A percentile compares a stretch with the other conserved stretches of the same genome.
Evolutionary conservation across 2,797 vertebrate genomes (phyloP).

Genomic region (Hozukius guyotensis): DNA sequence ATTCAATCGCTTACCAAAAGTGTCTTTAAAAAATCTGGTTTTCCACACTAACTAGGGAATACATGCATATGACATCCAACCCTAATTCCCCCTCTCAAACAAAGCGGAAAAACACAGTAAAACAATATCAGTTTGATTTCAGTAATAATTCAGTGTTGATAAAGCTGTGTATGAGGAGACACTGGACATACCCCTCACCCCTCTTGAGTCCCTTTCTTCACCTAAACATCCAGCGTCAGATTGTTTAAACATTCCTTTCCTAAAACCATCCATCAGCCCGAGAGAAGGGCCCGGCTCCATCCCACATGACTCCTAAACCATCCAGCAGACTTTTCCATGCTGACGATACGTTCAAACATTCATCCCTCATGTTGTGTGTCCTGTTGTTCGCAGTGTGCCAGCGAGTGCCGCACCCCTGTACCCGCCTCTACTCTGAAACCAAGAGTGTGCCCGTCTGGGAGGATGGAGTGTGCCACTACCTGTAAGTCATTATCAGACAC

Average conservation of each 20-base stretch:
- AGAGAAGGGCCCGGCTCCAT: slow-evolving; percentile 41
- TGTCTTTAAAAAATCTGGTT: not conserved
- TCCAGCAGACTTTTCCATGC: slow-evolving; percentile 33
- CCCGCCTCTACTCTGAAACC: slow-evolving; percentile 93
- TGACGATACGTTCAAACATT: slow-evolving; percentile 12
- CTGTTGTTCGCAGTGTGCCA: slow-evolving; percentile 87
- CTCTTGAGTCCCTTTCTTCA: slow-evolving; percentile 48
- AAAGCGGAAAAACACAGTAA: not conserved
- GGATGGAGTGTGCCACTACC: slow-evolving; percentile 91
- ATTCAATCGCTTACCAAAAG: too few species aligned
- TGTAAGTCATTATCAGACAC: slow-evolving; percentile 84
- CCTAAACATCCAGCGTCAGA: slow-evolving; percentile 67
- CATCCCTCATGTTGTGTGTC: slow-evolving; percentile 45
- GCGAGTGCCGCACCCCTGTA: slow-evolving; percentile 92
- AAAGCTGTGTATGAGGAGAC: slow-evolving; percentile 23
- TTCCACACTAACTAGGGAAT: not conserved
- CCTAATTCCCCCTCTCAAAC: not conserved
- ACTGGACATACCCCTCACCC: slow-evolving; percentile 23
- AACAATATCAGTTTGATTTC: not conserved
- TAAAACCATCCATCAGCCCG: slow-evolving; percentile 68
- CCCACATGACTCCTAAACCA: not conserved
- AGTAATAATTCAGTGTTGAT: slow-evolving; percentile 17
- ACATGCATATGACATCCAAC: not conserved
- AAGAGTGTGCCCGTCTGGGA: slow-evolving; percentile 95
- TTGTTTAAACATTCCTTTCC: slow-evolving; percentile 79